Percentiles rank a stretch among this genome's conserved stretches.
These are phyloP conservation scores for Caracal caracal DNA, from an alignment of 2,113 vertebrate species.

Conservation along the genomic window DNA sequence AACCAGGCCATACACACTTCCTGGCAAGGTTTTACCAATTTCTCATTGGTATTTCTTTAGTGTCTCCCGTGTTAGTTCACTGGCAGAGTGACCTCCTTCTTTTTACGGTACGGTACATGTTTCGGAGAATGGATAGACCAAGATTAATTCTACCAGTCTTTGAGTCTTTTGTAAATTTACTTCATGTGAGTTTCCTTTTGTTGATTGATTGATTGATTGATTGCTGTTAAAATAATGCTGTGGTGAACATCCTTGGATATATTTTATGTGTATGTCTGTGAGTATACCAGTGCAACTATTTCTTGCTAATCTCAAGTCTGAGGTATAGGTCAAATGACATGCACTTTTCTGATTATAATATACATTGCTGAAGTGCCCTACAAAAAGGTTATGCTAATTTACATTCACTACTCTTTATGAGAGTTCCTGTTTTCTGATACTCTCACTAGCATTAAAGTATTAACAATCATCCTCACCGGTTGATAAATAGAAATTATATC, in stretches of 20 bases:
- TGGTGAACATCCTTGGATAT: background rate
- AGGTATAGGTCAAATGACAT: slow-evolving; percentile 64
- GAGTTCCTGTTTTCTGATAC: slow-evolving; percentile 74
- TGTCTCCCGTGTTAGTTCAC: background rate
- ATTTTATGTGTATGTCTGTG: background rate
- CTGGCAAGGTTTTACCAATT: background rate
- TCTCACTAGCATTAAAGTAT: slow-evolving; percentile 46
- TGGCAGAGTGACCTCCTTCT: background rate
- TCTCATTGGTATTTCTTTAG: background rate
- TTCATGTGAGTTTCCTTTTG: background rate
- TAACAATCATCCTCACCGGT: slow-evolving; percentile 51
- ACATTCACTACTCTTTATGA: slow-evolving; percentile 1
- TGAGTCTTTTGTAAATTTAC: background rate
- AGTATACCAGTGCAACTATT: background rate
- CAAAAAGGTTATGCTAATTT: slow-evolving; percentile 78
- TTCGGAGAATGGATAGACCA: too few species aligned
- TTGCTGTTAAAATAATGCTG: background rate
- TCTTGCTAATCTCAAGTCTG: slow-evolving; percentile 11
- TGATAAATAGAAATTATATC: slow-evolving; percentile 62
- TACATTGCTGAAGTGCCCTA: slow-evolving; percentile 68
- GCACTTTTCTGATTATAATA: slow-evolving; percentile 71
- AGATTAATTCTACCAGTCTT: background rate
- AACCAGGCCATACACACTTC: background rate
- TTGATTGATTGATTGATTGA: too few species aligned
- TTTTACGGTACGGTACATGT: background rate